Conservation (phyloP, 2,113 vertebrate genomes). For the Salvator merianae region DNA sequence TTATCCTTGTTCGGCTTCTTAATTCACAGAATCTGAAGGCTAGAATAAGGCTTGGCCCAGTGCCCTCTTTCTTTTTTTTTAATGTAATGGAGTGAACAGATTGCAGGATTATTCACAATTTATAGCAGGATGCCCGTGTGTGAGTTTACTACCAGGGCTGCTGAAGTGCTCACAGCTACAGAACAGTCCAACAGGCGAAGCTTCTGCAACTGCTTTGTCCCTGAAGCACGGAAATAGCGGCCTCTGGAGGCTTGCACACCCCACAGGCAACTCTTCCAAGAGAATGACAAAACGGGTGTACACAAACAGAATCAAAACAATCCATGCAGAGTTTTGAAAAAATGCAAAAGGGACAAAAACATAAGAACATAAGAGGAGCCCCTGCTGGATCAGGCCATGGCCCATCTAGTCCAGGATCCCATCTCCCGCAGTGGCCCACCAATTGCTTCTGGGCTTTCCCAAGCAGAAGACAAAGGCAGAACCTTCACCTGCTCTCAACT, state of each 20-base stretch:
- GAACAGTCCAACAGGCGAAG: not conserved
- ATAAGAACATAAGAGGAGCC: too few relatives aligned
- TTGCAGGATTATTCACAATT: not conserved
- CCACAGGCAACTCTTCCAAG: not conserved
- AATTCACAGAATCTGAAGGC: too few relatives aligned
- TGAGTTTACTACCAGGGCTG: not conserved
- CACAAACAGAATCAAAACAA: not conserved
- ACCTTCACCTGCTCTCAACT: too few relatives aligned
- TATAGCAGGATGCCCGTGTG: not conserved
- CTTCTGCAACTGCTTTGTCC: not conserved
- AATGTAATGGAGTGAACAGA: not conserved
- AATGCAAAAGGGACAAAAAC: not conserved
- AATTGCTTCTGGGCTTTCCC: too few relatives aligned
- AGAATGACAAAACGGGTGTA: not conserved
- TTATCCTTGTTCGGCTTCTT: not conserved
- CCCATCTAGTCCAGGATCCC: too few relatives aligned
- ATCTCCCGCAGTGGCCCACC: too few relatives aligned
- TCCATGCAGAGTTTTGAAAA: not conserved
- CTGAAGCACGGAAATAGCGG: not conserved
- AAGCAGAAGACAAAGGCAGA: too few relatives aligned
- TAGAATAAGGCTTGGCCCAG: fast-evolving
- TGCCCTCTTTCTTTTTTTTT: not conserved
- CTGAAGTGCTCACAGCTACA: not conserved
- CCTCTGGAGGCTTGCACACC: not conserved
- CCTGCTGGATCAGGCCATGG: too few relatives aligned